phyloP scores from a whole-genome alignment of 2,113 vertebrate species.

The Myotis lucifugus region DNA sequence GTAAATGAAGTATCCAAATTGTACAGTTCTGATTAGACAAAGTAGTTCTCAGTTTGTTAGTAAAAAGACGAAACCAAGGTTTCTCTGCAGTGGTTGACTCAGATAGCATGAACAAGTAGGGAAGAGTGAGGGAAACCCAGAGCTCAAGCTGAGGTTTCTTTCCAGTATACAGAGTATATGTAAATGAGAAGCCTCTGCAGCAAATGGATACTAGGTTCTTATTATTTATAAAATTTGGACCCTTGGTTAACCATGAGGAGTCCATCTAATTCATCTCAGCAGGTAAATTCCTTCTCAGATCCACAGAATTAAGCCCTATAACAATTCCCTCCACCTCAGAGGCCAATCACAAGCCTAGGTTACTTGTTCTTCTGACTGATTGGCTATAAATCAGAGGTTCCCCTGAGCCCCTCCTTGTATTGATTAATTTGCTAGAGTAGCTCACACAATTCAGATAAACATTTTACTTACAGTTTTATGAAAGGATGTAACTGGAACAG shows the following conservation, averaged over 20 bases:
- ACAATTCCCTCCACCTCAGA: not conserved
- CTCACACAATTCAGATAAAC: not conserved
- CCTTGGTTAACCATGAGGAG: not conserved
- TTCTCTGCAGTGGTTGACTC: not conserved
- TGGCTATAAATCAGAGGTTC: too few species aligned
- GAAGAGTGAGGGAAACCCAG: too few species aligned
- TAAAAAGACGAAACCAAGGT: not conserved
- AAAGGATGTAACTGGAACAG: not conserved
- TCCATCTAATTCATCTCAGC: not conserved
- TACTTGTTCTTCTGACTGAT: not conserved
- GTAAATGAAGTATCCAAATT: not conserved
- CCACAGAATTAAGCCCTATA: not conserved
- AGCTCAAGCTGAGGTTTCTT: too few species aligned
- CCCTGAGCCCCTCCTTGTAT: too few species aligned
- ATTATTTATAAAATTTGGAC: not conserved
- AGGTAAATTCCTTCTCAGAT: not conserved
- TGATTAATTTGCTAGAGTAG: not conserved
- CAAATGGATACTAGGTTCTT: not conserved
- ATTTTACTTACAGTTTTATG: not conserved
- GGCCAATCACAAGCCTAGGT: not conserved
- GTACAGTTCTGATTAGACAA: not conserved
- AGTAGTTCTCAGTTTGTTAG: not conserved
- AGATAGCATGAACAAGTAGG: too few species aligned
- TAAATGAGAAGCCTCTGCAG: not conserved
- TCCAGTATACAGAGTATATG: too few species aligned